A percentile compares a stretch with the other conserved stretches of the same genome.
Evolutionary conservation across 2,888 invertebrate genomes (phyloP).

Genomic region (Diploptera punctata): DNA sequence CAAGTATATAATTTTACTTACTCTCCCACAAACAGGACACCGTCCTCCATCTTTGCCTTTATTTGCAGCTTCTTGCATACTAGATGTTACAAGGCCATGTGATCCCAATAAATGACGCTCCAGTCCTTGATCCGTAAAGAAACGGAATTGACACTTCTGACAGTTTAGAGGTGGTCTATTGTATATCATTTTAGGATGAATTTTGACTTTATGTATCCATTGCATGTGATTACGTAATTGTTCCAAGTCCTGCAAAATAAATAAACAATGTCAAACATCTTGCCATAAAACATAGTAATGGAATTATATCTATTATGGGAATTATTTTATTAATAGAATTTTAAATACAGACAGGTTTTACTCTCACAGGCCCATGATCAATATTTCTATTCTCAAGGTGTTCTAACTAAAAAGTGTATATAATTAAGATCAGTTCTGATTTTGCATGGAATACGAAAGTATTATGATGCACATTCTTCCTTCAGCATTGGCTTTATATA

Average conservation of each 20-base stretch:
- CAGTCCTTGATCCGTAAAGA: constrained; percentile 93
- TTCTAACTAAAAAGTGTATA: too few species aligned
- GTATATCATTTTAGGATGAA: constrained; percentile 95
- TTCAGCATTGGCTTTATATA: too few species aligned
- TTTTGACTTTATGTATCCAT: constrained; percentile 97
- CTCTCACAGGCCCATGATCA: too few species aligned
- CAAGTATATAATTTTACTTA: constrained; percentile 60
- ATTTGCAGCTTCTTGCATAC: constrained; percentile 95
- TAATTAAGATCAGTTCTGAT: too few species aligned
- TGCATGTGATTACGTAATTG: constrained; percentile 96
- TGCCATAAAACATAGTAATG: too few species aligned
- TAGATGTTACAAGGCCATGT: constrained; percentile 93
- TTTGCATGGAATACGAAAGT: too few species aligned
- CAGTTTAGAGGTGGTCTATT: constrained; percentile 94
- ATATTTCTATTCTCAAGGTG: too few species aligned
- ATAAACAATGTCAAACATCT: not conserved
- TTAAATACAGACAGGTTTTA: too few species aligned
- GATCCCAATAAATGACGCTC: constrained; percentile 94
- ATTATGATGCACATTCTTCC: too few species aligned
- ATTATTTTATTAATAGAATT: too few species aligned
- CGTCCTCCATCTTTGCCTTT: constrained; percentile 93
- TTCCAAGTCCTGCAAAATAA: constrained; percentile 73
- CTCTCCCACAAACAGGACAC: constrained; percentile 94
- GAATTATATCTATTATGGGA: too few species aligned
- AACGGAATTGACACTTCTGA: constrained; percentile 94